Evolutionary conservation across 1,140 invertebrate genomes (phyloP), one percentile per base, ranked within the genome.

Genomic region (Eciton burchellii): DNA sequence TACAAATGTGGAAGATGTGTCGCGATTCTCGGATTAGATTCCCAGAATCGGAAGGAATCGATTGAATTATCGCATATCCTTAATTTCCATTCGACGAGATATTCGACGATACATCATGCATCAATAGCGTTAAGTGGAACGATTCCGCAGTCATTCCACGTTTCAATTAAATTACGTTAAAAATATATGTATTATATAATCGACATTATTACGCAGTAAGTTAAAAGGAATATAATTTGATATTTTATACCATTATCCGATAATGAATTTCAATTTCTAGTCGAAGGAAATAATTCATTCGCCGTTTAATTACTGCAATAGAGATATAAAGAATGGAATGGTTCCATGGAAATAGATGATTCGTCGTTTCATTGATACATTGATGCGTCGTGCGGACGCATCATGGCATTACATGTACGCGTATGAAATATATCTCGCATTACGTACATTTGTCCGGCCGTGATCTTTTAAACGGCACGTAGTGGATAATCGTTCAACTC

Each of bases 81-180:
- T 21, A 49, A 76, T 76, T 26, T 21, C 0, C 9, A 70, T 21
- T 1, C 12, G 19, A 29, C 3, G 41, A 26, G 16, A 14, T 26
- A 19, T 14, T 26, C 24, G 24, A 41, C 24, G 24, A 41, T 52
- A 41, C 21, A 41, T 57, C 21, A 43, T 41, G 3, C 43, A n/a
- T 6, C 21, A 49, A 5, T 29, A 16, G 11, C 11, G 41, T 16
- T 19, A 4, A 0, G 26, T 66, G 9, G 24, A 26, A 14, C 14
- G 29, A n/a, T 19, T 43, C n/a, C 45, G 45, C n/a, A 12, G 19
- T 16, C 5, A 77, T 56, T 77, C 66, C 26, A 9, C 19, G 16
- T 43, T 56, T 68, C 49, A 68, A 68, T 77, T 76, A 65, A 65
- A 54, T 45, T 43, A 43, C n/a, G 65, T 70, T 68, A 45, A 79